A percentile compares a stretch with the other conserved stretches of the same genome.
phyloP scores from a whole-genome alignment of 2,113 vertebrate genomes.

The Setophaga petechia region DNA sequence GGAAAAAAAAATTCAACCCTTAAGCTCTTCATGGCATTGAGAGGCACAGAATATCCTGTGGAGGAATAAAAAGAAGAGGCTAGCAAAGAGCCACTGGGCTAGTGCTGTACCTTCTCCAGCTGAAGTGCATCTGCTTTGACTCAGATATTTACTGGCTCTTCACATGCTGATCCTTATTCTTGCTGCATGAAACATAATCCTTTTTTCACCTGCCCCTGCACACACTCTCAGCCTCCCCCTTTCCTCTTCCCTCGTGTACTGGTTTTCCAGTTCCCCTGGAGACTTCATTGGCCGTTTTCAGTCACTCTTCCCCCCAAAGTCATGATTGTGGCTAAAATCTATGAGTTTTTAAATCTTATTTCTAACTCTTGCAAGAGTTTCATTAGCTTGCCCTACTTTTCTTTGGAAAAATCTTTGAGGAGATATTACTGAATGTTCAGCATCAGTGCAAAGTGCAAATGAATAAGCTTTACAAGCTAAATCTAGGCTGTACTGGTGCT shows the following conservation, averaged over 20 bases:
- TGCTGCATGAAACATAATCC: not conserved
- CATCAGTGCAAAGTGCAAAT: conserved; percentile 19
- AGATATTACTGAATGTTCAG: not conserved
- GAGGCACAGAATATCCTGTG: not conserved
- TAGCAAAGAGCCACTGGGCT: not conserved
- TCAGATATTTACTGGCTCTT: not conserved
- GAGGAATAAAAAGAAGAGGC: not conserved
- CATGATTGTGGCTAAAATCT: not conserved
- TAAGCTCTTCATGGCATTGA: not conserved
- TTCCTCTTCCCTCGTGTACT: not conserved
- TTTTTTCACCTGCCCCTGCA: not conserved
- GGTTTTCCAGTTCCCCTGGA: not conserved
- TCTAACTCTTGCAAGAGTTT: conserved; percentile 36
- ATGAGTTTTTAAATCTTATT: not conserved
- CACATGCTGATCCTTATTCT: not conserved
- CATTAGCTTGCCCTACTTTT: conserved; percentile 63
- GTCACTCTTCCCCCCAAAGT: not conserved
- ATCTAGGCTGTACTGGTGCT: conserved; percentile 9
- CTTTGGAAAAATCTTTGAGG: conserved; percentile 41
- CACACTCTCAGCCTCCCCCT: not conserved
- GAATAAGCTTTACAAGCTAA: conserved; percentile 35
- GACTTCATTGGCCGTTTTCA: not conserved
- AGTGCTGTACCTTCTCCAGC: not conserved
- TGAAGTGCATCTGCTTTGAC: not conserved
- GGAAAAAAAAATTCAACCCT: not conserved